Evolutionary conservation across 1,140 invertebrate species (phyloP), one percentile per base, ranked within the genome.

Genomic region (Drosophila suzukii): DNA sequence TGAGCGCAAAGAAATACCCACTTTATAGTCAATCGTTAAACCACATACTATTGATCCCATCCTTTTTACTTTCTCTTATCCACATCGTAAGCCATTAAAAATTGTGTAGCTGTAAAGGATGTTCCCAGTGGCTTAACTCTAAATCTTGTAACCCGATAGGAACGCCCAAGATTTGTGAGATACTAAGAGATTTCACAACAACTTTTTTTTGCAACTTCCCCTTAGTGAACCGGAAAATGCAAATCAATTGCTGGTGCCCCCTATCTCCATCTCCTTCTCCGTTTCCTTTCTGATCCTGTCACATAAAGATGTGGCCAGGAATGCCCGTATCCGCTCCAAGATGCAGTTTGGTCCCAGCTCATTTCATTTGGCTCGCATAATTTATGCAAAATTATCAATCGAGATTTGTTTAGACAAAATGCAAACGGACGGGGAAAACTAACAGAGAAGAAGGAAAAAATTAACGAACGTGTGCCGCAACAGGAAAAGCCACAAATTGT

Each of bases 361-460:
- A 78, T 85, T 85, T 85, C 70, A 67, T 75, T 86, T 85, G 51
- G 68, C 34, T 55, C 74, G 73, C 78, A 81, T 81, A 86, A 86
- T 82, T 88, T 88, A 85, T 85, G 83, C 83, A 78, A 58, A 88
- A 75, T 78, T 72, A 85, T 85, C 83, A 86, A 77, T 88, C 66
- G 79, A 66, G 84, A 89, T 83, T 88, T 83, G 79, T 88, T 83
- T 89, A 66, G 66, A 89, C 83, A 83, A 73, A 75, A 71, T 50
- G 81, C 67, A 57, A 85, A 38, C 53, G 56, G 56, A 34, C 39
- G 63, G 32, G 41, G 39, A 15, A 66, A 73, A 44, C 47, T 59
- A 44, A 47, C 46, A n/a, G 51, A n/a, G 50, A 12, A n/a, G 17
- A 11, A 46, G 27, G 11, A 24, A 32, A 53, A 54, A 54, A 49